phyloP scores from a whole-genome alignment of 2,888 invertebrate genomes.

The Lithophane semibrunnea region DNA sequence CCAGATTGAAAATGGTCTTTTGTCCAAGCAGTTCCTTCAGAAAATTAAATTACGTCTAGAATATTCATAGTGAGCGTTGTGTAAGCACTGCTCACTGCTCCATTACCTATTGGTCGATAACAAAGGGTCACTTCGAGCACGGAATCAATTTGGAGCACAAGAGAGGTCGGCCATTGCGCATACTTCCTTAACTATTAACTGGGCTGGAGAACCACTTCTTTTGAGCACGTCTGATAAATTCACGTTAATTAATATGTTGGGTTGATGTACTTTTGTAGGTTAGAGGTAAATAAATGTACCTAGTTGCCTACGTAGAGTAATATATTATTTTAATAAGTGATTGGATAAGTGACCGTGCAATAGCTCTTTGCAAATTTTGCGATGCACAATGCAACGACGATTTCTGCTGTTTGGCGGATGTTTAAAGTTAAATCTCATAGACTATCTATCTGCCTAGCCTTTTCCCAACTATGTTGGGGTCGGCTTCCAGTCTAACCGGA shows the following conservation, averaged over 20 bases:
- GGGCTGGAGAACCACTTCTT: constrained; percentile 60
- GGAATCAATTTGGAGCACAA: constrained; percentile 75
- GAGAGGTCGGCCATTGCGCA: constrained; percentile 68
- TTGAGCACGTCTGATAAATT: constrained; percentile 57
- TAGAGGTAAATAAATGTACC: constrained; percentile 11
- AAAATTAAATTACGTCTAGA: constrained; percentile 71
- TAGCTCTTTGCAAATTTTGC: no score
- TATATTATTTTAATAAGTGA: no score
- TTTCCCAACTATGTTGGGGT: no score
- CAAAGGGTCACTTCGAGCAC: constrained; percentile 69
- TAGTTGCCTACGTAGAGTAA: neutral
- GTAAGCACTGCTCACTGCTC: constrained; percentile 68
- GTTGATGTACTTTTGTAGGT: constrained; percentile 15
- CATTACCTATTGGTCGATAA: constrained; percentile 72
- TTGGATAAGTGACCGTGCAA: no score
- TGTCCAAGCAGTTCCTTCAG: constrained; percentile 48
- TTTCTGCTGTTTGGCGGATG: no score
- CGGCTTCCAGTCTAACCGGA: no score
- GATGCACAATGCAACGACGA: no score
- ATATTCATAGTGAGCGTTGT: constrained; percentile 74
- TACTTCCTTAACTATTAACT: constrained; percentile 72
- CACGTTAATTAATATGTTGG: constrained; percentile 52
- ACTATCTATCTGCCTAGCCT: no score
- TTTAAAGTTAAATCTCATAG: no score
- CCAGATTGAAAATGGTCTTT: constrained; percentile 33